These are phyloP conservation scores for Archips xylosteana DNA, from an alignment of 2,888 invertebrate species.

Conservation along the genomic window DNA sequence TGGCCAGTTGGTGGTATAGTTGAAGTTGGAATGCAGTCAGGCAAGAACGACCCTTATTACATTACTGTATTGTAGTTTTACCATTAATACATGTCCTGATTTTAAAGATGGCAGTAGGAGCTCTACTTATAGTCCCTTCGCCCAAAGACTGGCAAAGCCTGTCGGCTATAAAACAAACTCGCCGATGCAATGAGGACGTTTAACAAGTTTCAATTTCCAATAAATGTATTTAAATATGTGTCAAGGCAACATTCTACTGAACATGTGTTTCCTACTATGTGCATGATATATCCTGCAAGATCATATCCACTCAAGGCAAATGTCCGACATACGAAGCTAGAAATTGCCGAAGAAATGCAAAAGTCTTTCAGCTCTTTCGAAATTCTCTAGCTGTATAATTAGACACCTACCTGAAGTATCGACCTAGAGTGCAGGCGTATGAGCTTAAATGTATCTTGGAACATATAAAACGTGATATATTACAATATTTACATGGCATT, in stretches of 20 bases:
- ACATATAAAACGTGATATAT: slow-evolving; percentile 47
- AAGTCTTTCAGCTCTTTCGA: no score
- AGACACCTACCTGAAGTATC: not conserved
- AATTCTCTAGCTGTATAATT: not conserved
- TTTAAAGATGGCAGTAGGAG: not conserved
- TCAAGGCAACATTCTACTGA: slow-evolving; percentile 12
- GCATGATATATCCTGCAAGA: not conserved
- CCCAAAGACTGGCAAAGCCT: not conserved
- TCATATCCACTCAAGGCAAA: not conserved
- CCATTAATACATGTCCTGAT: no score
- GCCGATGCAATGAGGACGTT: not conserved
- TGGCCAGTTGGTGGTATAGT: no score
- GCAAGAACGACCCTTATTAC: no score
- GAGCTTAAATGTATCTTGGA: slow-evolving; percentile 7
- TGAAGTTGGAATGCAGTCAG: no score
- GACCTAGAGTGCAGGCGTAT: not conserved
- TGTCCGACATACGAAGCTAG: not conserved
- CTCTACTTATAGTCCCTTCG: not conserved
- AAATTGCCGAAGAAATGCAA: not conserved
- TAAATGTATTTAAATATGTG: not conserved
- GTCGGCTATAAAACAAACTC: not conserved
- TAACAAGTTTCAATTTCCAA: slow-evolving; percentile 6
- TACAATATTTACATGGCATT: slow-evolving; percentile 57
- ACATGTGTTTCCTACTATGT: slow-evolving; percentile 6
- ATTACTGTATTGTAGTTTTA: no score